These are phyloP conservation scores for Cyprinodon brontotheroides DNA, from an alignment of 2,113 vertebrate genomes.

Conservation along the genomic window DNA sequence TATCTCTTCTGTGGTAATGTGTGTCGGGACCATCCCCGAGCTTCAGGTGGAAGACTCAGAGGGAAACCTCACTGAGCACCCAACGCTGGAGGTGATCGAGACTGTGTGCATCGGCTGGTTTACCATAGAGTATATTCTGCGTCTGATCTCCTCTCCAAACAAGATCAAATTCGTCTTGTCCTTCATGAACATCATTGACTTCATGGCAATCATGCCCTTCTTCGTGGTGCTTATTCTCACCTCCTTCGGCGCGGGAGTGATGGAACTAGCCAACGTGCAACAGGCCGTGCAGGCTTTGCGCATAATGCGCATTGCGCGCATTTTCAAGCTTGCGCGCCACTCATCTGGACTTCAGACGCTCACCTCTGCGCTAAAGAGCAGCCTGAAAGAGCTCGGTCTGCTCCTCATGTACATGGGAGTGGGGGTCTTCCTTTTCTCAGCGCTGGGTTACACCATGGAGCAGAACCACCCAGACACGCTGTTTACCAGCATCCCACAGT, in stretches of 20 bases:
- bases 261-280: slow-evolving; percentile 94
- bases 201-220: slow-evolving; percentile 95
- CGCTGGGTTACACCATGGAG: slow-evolving; percentile 96
- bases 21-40: slow-evolving; percentile 93
- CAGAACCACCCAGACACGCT: slow-evolving; percentile 95
- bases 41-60: slow-evolving; percentile 87
- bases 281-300: slow-evolving; percentile 95
- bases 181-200: slow-evolving; percentile 97
- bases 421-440: slow-evolving; percentile 96
- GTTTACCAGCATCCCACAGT: slow-evolving; percentile 98
- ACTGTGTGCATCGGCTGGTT: slow-evolving; percentile 97
- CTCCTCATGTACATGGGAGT: slow-evolving; percentile 97
- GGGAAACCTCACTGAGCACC: slow-evolving; percentile 89
- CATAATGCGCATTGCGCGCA: slow-evolving; percentile 94
- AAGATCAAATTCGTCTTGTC: slow-evolving; percentile 88
- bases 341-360: slow-evolving; percentile 95
- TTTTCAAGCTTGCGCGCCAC: slow-evolving; percentile 96
- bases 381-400: slow-evolving; percentile 93
- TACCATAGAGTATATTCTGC: slow-evolving; percentile 90
- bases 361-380: slow-evolving; percentile 94
- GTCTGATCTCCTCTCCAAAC: slow-evolving; percentile 89
- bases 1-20: slow-evolving; percentile 93
- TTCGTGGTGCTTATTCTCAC: slow-evolving; percentile 91
- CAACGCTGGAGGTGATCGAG: slow-evolving; percentile 91
- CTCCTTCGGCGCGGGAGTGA: slow-evolving; percentile 87